These are phyloP conservation scores for Lordiphosa collinella DNA, from an alignment of 1,140 invertebrate species.

Conservation along the genomic window DNA sequence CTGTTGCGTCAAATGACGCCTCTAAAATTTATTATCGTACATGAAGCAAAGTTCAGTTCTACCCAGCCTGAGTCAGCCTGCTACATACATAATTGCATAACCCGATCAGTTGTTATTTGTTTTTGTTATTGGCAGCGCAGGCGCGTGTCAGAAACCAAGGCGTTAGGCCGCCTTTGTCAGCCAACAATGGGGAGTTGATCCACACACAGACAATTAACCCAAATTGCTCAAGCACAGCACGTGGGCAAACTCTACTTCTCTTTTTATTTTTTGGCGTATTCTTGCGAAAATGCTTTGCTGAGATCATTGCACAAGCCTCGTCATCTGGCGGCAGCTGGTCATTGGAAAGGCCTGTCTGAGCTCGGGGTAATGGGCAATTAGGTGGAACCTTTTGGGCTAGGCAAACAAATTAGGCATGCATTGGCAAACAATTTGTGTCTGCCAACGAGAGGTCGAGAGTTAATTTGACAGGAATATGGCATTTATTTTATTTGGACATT, in stretches of 20 bases:
- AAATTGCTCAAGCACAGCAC: constrained; percentile 58
- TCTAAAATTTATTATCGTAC: constrained; percentile 50
- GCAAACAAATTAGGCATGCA: constrained; percentile 36
- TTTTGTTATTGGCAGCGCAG: constrained; percentile 39
- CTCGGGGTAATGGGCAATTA: constrained; percentile 45
- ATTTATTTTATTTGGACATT: constrained; percentile 18
- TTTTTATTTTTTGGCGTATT: constrained; percentile 29
- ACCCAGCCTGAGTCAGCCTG: constrained; percentile 45
- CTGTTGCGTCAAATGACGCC: constrained; percentile 60
- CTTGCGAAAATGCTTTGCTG: constrained; percentile 43
- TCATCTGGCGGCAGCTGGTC: constrained; percentile 53
- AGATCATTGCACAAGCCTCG: constrained; percentile 57
- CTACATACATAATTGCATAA: not conserved
- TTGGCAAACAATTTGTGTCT: constrained; percentile 24
- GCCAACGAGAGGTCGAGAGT: not conserved
- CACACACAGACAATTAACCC: constrained; percentile 70
- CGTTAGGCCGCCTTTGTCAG: constrained; percentile 38
- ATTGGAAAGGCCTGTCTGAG: constrained; percentile 12
- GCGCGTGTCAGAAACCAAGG: constrained; percentile 64
- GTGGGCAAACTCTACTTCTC: constrained; percentile 44
- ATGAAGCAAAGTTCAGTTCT: constrained; percentile 48
- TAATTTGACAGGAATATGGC: constrained; percentile 21
- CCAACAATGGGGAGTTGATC: constrained; percentile 49
- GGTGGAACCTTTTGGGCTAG: constrained; percentile 42
- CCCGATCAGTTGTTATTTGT: constrained; percentile 18